Evolutionary conservation across 2,888 invertebrate genomes (phyloP).

Genomic region (Stomorhina lunata): DNA sequence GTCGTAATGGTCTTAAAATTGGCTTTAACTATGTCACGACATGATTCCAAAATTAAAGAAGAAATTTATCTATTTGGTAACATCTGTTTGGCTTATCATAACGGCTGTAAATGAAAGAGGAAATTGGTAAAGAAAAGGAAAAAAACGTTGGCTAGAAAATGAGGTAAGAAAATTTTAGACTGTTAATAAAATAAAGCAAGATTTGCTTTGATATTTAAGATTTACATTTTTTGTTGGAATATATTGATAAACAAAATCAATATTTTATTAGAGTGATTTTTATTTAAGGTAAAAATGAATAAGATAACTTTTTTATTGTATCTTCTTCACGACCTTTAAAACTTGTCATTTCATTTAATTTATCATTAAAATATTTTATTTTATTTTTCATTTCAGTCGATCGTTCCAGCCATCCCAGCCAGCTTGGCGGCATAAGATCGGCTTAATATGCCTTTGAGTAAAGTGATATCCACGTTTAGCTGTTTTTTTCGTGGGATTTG

Average conservation of each 20-base stretch:
- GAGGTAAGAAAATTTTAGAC: no score
- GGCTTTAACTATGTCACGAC: background rate
- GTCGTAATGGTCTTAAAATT: background rate
- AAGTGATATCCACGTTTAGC: slow-evolving; percentile 52
- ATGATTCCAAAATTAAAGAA: no score
- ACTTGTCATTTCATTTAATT: slow-evolving; percentile 45
- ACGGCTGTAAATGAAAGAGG: no score
- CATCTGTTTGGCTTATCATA: background rate
- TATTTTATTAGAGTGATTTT: background rate
- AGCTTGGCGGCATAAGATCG: slow-evolving; percentile 65
- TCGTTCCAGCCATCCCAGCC: slow-evolving; percentile 66
- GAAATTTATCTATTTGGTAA: background rate
- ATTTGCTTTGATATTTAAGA: no score
- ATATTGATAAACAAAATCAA: no score
- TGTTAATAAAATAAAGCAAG: no score
- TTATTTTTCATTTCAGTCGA: no score
- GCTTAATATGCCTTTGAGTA: slow-evolving; percentile 53
- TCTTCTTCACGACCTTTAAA: background rate
- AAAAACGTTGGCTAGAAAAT: no score
- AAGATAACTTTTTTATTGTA: background rate
- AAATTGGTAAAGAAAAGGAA: no score
- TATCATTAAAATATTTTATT: slow-evolving; percentile 38
- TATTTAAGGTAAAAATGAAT: background rate
- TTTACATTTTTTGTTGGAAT: no score
- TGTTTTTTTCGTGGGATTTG: background rate